These are phyloP conservation scores for Eurytoma adleriae DNA, from an alignment of 2,888 invertebrate species.

Conservation along the genomic window DNA sequence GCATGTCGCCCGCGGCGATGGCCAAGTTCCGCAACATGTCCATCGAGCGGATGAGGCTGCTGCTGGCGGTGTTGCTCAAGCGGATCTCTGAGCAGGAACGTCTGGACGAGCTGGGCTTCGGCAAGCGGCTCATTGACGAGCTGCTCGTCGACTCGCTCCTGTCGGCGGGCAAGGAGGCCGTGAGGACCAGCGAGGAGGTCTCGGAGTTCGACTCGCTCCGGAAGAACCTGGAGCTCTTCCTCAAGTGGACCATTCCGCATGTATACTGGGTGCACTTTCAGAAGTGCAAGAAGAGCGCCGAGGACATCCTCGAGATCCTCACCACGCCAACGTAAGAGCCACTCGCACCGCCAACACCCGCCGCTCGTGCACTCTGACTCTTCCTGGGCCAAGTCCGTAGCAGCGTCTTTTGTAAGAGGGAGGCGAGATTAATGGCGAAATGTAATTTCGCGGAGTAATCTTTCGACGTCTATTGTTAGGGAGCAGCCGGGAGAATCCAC, in stretches of 20 bases:
- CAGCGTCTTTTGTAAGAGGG: not conserved
- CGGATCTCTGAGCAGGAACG: constrained; percentile 89
- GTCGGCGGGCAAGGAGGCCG: constrained; percentile 84
- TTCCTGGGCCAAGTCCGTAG: not conserved
- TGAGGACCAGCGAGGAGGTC: constrained; percentile 78
- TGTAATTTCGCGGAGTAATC: not conserved
- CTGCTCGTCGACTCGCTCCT: constrained; percentile 87
- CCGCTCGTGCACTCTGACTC: no score
- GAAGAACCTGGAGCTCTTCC: constrained; percentile 85
- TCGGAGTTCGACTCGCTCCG: constrained; percentile 82
- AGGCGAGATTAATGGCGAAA: not conserved
- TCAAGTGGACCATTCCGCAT: constrained; percentile 89
- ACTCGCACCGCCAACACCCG: no score
- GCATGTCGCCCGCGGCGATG: constrained; percentile 63
- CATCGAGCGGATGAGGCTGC: constrained; percentile 86
- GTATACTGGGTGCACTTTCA: constrained; percentile 87
- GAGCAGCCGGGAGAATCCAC: constrained; percentile 12
- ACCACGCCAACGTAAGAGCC: constrained; percentile 75
- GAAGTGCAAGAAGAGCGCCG: constrained; percentile 85
- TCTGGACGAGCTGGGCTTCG: constrained; percentile 86
- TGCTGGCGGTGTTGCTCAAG: constrained; percentile 88
- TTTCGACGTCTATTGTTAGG: not conserved
- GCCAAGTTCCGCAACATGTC: constrained; percentile 79
- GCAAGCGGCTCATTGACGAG: constrained; percentile 86
- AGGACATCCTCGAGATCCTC: constrained; percentile 87